Evolutionary conservation across 2,888 invertebrate species (phyloP).

Genomic region (Lithophane leautieri): DNA sequence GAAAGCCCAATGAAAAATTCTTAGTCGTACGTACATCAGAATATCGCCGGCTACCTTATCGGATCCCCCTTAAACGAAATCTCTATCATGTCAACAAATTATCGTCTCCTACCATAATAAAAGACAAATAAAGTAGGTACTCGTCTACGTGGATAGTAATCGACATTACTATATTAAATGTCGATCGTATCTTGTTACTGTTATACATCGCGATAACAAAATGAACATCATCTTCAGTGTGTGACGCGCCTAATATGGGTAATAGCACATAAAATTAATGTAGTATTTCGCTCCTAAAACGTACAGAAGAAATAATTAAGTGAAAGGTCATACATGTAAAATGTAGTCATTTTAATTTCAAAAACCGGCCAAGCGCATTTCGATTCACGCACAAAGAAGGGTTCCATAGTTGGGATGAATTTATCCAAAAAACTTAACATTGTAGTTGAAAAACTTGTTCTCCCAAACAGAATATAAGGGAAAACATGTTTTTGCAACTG

Average conservation of each 20-base stretch:
- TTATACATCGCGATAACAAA: constrained; percentile 60
- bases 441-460: too few relatives aligned
- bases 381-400: too few relatives aligned
- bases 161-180: constrained; percentile 44
- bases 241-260: constrained; percentile 47
- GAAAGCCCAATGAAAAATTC: not conserved
- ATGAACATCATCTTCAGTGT: constrained; percentile 43
- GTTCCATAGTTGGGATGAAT: too few relatives aligned
- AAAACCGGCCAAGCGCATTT: too few relatives aligned
- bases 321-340: not conserved
- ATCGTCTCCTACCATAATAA: constrained; percentile 15
- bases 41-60: too few relatives aligned
- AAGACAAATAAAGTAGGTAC: constrained; percentile 5
- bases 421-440: too few relatives aligned
- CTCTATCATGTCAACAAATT: not conserved
- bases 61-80: not conserved
- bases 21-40: too few relatives aligned
- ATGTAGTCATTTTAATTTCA: too few relatives aligned
- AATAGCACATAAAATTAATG: constrained; percentile 47
- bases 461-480: too few relatives aligned
- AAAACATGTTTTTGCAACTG: too few relatives aligned
- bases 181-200: constrained; percentile 43
- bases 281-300: constrained; percentile 11
- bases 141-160: constrained; percentile 35
- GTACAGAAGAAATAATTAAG: not conserved